phyloP scores from a whole-genome alignment of 1,140 invertebrate genomes.

The Aricia agestis region DNA sequence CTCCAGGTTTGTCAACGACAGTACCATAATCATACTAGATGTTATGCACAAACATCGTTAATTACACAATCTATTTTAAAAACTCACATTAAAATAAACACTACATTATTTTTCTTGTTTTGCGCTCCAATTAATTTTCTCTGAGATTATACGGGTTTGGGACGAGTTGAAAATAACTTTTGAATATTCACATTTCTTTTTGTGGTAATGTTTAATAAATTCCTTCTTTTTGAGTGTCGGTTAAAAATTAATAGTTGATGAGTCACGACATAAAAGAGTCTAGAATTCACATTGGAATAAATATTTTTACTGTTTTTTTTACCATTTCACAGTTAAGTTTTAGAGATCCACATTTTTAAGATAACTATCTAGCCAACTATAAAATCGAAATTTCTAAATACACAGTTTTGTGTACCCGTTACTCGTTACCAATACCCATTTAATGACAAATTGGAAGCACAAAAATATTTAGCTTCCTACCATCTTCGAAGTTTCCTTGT shows the following conservation, averaged over 20 bases:
- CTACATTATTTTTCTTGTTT: neutral
- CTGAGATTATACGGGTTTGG: neutral
- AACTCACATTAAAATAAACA: conserved; percentile 5
- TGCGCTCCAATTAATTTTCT: neutral
- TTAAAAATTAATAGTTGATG: neutral
- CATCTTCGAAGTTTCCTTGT: too few relatives aligned
- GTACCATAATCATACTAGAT: neutral
- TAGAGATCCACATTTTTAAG: neutral
- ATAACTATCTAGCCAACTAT: neutral
- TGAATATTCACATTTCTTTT: neutral
- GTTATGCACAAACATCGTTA: conserved; percentile 1
- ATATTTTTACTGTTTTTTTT: neutral
- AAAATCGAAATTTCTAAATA: neutral
- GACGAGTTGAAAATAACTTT: neutral
- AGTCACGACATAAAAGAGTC: neutral
- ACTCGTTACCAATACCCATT: neutral
- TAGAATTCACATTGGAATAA: neutral
- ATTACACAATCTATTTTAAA: neutral
- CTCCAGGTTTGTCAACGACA: neutral
- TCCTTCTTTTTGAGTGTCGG: too few relatives aligned
- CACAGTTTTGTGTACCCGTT: neutral
- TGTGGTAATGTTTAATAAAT: too few relatives aligned
- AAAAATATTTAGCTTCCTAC: too few relatives aligned
- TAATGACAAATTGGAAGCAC: neutral
- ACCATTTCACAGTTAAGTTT: neutral